Evolutionary conservation across 30 jellyfish, hydroid and myxozoan genomes (phyloP).

Genomic region (Pelagia noctiluca): DNA sequence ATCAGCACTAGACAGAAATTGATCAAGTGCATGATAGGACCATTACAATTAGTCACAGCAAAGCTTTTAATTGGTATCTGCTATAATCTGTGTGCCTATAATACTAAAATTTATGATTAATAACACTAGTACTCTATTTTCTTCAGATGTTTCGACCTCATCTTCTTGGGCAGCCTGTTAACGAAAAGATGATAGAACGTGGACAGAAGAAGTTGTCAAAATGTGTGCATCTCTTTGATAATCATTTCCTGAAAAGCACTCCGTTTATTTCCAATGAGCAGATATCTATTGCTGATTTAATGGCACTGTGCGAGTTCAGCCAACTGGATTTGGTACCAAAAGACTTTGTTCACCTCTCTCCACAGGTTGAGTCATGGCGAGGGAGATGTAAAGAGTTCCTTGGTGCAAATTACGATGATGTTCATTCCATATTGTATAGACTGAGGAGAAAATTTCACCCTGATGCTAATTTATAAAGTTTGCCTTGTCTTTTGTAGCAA

Average conservation of each 20-base stretch:
- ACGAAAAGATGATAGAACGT: constrained; percentile 32
- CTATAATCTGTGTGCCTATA: too few relatives aligned
- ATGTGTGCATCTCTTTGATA: constrained; percentile 61
- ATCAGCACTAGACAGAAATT: too few relatives aligned
- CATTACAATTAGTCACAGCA: too few relatives aligned
- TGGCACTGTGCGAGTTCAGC: constrained; percentile 84
- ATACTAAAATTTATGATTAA: too few relatives aligned
- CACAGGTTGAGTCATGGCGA: constrained; percentile 73
- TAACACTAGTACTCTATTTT: background rate
- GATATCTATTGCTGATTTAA: constrained; percentile 86
- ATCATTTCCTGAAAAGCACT: constrained; percentile 70
- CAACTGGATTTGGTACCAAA: constrained; percentile 73
- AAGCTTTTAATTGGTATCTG: too few relatives aligned
- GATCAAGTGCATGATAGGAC: too few relatives aligned
- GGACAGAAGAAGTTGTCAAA: constrained; percentile 35
- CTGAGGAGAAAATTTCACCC: background rate
- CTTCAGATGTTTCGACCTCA: constrained; percentile 74
- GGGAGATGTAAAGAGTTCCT: constrained; percentile 60
- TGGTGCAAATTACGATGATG: constrained; percentile 80
- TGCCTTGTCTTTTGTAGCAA: background rate
- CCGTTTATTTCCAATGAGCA: constrained; percentile 76
- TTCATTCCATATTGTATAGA: constrained; percentile 62
- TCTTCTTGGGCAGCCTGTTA: constrained; percentile 86
- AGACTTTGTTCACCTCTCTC: constrained; percentile 44
- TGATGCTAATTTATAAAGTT: background rate